These are phyloP conservation scores for Hyppa rectilinea DNA, from an alignment of 2,888 invertebrate species.

Conservation along the genomic window DNA sequence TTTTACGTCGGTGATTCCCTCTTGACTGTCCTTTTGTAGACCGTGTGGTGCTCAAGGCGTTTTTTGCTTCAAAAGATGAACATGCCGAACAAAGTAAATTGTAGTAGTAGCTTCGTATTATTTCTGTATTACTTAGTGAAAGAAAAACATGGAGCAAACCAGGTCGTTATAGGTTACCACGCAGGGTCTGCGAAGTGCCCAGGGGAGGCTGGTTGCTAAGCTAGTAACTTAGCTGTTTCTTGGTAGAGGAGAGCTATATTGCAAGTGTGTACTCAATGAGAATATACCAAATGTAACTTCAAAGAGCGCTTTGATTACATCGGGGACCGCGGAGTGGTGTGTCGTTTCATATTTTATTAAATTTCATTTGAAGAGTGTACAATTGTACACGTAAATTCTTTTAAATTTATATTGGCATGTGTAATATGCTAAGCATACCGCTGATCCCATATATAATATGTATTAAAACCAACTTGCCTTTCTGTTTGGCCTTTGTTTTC, in stretches of 20 bases:
- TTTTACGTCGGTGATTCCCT: slow-evolving; percentile 34
- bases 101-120: slow-evolving; percentile 41
- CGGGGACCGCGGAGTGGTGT: slow-evolving; percentile 32
- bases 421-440: not conserved
- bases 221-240: slow-evolving; percentile 32
- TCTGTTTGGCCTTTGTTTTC: not conserved
- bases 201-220: slow-evolving; percentile 51
- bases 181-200: slow-evolving; percentile 36
- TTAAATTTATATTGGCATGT: not conserved
- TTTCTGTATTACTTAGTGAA: slow-evolving; percentile 46
- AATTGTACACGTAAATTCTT: slow-evolving; percentile 2
- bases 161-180: slow-evolving; percentile 43
- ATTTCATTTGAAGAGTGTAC: slow-evolving; percentile 21
- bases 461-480: not conserved
- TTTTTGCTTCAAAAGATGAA: slow-evolving; percentile 39
- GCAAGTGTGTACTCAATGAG: slow-evolving; percentile 52
- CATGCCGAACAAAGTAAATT: slow-evolving; percentile 47
- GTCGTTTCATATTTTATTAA: slow-evolving; percentile 45
- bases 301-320: slow-evolving; percentile 46
- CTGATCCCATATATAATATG: not conserved
- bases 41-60: slow-evolving; percentile 23
- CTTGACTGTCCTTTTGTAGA: slow-evolving; percentile 50
- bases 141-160: slow-evolving; percentile 49
- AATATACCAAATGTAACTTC: slow-evolving; percentile 23
- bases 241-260: slow-evolving; percentile 16